Base-by-base conservation (phyloP, 2,888 invertebrate genomes). In the Oxystoma pomonae region DNA sequence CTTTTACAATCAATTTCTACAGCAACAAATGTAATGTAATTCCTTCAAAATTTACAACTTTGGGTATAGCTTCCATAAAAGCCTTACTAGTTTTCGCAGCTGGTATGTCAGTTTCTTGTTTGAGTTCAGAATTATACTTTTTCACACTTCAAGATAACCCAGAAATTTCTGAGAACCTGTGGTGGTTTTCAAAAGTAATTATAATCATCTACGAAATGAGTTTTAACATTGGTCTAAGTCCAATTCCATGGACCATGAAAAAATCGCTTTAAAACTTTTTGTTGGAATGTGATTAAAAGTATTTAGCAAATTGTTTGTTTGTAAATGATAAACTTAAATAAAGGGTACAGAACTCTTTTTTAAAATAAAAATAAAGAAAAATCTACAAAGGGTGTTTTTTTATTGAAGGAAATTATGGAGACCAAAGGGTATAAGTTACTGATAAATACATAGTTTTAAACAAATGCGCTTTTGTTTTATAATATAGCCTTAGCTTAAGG, bases 11-110 rank as follows among this genome's bases (percentile, higher is more conserved):
- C 83, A 58, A 92, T 92, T 71, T 90, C 92, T 78, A 71, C 82
- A 53, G 87, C 87, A 1, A 87, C 91, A 12, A 90, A 90, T 21
- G 88, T 87, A 65, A 59, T 35, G 58, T 51, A 49, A 80, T 91
- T 65, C 73, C 83, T 66, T 82, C 90, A 0, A 83, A 83, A 16
- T 73, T 87, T 9, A 87, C 90, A 16, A 86, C 92, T 17, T 90
- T 93, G 65, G 84, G 91, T 35, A 87, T 94, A 1, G 92, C 91
- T 0, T 80, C 87, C 0, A 90, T 93, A 1, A 93, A 94, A 79
- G 90, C 89, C 17, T 73, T 87, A 1, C 35, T 92, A 1, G 77
- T 86, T 20, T 92, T 92, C 0, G 85, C 89, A 0, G 75, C 84
- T 51, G 86, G 88, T 0, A 87, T 88, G 74, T 81, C 85, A 19